Evolutionary conservation across 2,113 vertebrate species (phyloP), one percentile per base, ranked within the genome.

Genomic region (Salvelinus sp.): DNA sequence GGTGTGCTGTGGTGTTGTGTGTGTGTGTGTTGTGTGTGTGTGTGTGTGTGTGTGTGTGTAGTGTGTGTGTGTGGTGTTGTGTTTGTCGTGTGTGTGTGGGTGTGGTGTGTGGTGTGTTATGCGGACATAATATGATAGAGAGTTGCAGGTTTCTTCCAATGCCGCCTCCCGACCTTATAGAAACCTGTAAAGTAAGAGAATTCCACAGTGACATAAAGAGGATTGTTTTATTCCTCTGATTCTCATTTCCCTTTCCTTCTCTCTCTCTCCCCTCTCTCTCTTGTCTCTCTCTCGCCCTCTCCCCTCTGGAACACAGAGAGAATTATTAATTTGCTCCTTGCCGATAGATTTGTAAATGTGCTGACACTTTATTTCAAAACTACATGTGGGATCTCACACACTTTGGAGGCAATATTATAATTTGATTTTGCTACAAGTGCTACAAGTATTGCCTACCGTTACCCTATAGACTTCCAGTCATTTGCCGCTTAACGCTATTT

Each of bases 361-460:
- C 81, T 92, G 89, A 92, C 89, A 91, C 87, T 90, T 92, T 92
- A n/a, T 84, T 91, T 91, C 81, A 90, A 90, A 90, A 92, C 92
- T 88, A 89, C 88, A 82, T 80, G 76, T 63, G 73, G 78, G 76
- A 90, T 87, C 80, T 75, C 75, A 88, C 81, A 75, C 81, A 83
- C 73, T 76, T 86, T 76, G 47, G 70, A 79, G 82, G 79, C n/a
- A n/a, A 77, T 57, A 75, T 82, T 80, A 70, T 82, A 84, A 90
- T 85, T 82, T 71, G 75, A 82, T 77, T 76, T 77, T 76, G 77
- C 80, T 83, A 76, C 67, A 72, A 69, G 70, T 76, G 67, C 7
- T 44, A 44, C 38, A 44, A 44, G 38, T 44, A 44, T 10, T 2
- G 10, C 9, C 38, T 44, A 44, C 38, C 2, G 9, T 44, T 44